Evolutionary conservation across 2,888 invertebrate species (phyloP), one percentile per base, ranked within the genome.

Genomic region (Dendrolimus pini): DNA sequence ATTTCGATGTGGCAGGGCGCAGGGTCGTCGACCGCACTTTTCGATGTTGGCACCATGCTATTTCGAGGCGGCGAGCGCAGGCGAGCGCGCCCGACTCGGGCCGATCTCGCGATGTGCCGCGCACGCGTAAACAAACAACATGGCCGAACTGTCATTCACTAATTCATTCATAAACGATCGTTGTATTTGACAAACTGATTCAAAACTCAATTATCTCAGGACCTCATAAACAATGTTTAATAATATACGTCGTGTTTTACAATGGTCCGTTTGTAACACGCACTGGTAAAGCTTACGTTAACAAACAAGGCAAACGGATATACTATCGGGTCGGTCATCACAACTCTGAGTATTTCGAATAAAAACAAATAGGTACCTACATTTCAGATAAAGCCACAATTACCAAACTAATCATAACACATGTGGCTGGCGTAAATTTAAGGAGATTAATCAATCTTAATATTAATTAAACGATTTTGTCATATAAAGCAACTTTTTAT

Each of bases 101-200:
- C 82, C 86, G 85, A 84, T 66, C 79, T 78, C 75, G 72, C 76
- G 78, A 70, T 74, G 78, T 73, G 71, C 76, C 72, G 78, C 76
- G 80, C 83, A 75, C 82, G 84, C 86, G 88, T 89, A 89, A 87
- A 89, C 88, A 89, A 88, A 88, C 79, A 77, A 76, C 82, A 88
- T 88, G 88, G 85, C 84, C 72, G 85, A 84, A 81, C 83, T 89
- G 88, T 89, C 90, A 90, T 89, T 89, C 88, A 88, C 74, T 85
- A 85, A 87, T 86, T 88, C 90, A 89, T 89, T 90, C 89, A 89
- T 86, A 83, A 82, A 78, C 74, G 74, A 85, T 82, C 80, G 83
- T 81, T 84, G 81, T 82, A 81, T 80, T 83, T 84, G 83, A 83
- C 83, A 81, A 85, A 83, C 78, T 74, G 75, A 74, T 70, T 74